These are phyloP conservation scores for Tetragonula carbonaria DNA, from an alignment of 2,888 invertebrate species.

Conservation along the genomic window DNA sequence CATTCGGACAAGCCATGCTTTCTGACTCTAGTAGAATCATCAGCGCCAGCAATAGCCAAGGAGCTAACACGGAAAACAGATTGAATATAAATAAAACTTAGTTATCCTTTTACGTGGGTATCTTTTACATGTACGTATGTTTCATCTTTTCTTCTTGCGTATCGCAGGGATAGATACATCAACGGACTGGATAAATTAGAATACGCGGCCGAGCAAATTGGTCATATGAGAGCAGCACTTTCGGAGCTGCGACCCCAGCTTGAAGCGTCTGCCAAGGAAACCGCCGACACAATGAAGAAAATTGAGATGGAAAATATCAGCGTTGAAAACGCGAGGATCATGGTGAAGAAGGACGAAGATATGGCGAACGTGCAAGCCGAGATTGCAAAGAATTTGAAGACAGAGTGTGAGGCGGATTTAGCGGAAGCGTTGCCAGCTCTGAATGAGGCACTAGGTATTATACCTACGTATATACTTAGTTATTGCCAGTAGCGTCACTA, in stretches of 20 bases:
- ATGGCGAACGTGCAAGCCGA: conserved; percentile 87
- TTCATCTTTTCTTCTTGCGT: neutral
- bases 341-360: conserved; percentile 87
- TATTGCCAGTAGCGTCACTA: no score
- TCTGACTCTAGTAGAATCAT: no score
- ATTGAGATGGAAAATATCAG: conserved; percentile 87
- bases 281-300: conserved; percentile 85
- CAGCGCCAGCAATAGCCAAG: no score
- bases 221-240: conserved; percentile 81
- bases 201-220: conserved; percentile 86
- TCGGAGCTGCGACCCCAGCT: conserved; percentile 82
- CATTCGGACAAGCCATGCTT: no score
- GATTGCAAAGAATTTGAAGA: conserved; percentile 86
- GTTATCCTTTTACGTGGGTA: no score
- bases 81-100: no score
- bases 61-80: no score
- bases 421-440: conserved; percentile 89
- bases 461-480: neutral
- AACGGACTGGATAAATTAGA: conserved; percentile 87
- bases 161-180: conserved; percentile 84
- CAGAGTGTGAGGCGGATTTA: conserved; percentile 88
- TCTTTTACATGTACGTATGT: neutral
- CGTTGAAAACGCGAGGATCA: conserved; percentile 85
- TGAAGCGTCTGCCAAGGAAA: conserved; percentile 82
- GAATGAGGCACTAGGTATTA: conserved; percentile 86